Evolutionary conservation across 2,888 invertebrate species (phyloP), one percentile per base, ranked within the genome.

Genomic region (Schrankia costaestrigalis): DNA sequence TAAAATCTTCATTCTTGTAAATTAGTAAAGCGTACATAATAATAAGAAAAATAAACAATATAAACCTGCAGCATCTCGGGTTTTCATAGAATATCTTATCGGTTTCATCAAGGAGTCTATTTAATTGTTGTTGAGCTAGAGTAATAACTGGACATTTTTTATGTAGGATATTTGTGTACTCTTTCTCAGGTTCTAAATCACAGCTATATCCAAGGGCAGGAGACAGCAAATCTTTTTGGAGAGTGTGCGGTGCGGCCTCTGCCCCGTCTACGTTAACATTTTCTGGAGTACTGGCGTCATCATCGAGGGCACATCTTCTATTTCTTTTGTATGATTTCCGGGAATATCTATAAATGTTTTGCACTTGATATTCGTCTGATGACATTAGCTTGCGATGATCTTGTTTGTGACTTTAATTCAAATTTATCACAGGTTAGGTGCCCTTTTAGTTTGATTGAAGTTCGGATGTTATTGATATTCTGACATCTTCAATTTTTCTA

Each of bases 81-180:
- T 79, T 77, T 26, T 81, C 73, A 37, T 73, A 71, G 2, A 81
- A 41, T 17, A 84, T 56, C 47, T 58, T 68, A 43, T 82, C 80
- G 8, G 79, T 83, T 55, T 80, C 80, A 29, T 80, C 73, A n/a
- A 84, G 52, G 10, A 87, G 60, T 26, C 63, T 69, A 35, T 77
- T 68, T 1, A 85, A 65, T 49, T 88, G 87, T 26, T 77, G 71
- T 44, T 81, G 76, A 1, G 86, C 86, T 25, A 87, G 52, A 3
- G 69, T 70, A 10, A 86, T 84, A 1, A 84, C 81, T 3, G 83
- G 79, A 31, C 81, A 82, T 58, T 87, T 88, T 44, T 78, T 84
- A 45, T 85, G 83, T 3, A 84, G 58, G 35, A 88, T 80, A 43
- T 68, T 73, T 1, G 79, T 73, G 23, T 84, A 63, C 38, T 84